Evolutionary conservation across 1,140 invertebrate species (phyloP), one percentile per base, ranked within the genome.

Genomic region (Pygmarrhopalites habei): DNA sequence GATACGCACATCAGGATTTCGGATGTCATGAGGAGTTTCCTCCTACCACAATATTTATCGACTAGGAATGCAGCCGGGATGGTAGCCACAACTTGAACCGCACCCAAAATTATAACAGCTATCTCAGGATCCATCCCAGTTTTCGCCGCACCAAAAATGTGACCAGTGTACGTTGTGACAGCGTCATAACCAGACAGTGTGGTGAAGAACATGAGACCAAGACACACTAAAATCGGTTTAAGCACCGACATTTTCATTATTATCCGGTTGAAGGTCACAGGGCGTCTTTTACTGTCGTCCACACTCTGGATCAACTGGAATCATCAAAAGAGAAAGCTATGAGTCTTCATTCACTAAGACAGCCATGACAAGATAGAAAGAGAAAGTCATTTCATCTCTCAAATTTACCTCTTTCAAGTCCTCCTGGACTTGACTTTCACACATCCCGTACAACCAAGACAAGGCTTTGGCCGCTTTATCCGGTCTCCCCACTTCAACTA

Each of bases 141-240:
- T 12, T 73, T 72, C 29, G 72, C 66, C 14, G 58, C 60, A n/a
- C 74, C 68, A 63, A 80, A 80, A 55, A 81, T 81, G 7, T 74
- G 71, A 1, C 76, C 76, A 2, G 78, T 74, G 64, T 79, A 80
- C 58, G 78, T 91, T 64, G 90, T 85, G 19, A 93, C 73, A 12
- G 76, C 78, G 71, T 81, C 74, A 23, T 74, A 68, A 17, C 74
- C 74, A 41, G 67, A 72, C 43, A 73, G 58, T 28, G 73, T 73
- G 73, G 93, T 90, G 75, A 92, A 88, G 71, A 85, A 79, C 84
- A 93, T 88, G 51, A 89, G 79, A 0, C 84, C 82, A 2, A 92
- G 77, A 19, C 83, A 83, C 35, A 90, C 83, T 5, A 89, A 73
- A 17, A 90, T 76, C 0, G 87, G 87, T 72, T 81, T 85, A 2